Evolutionary conservation across 2,113 vertebrate genomes (phyloP).

Genomic region (Mungos mungo): DNA sequence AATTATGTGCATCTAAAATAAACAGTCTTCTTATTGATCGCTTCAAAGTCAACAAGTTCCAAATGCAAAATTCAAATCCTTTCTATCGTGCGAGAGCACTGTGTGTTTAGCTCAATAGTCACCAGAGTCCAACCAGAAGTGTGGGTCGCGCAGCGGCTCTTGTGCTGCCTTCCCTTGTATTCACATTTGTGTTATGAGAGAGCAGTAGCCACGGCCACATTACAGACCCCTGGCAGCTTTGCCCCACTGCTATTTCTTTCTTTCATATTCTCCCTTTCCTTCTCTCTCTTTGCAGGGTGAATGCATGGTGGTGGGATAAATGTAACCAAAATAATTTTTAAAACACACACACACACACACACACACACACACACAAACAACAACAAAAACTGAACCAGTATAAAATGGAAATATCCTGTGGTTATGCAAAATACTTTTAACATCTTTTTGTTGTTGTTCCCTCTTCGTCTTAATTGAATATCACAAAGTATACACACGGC

Average conservation of each 20-base stretch:
- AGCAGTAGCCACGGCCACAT: slow-evolving; percentile 75
- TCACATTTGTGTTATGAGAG: slow-evolving; percentile 82
- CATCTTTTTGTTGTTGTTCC: slow-evolving; percentile 72
- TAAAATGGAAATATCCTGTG: slow-evolving; percentile 79
- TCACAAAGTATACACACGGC: slow-evolving; percentile 72
- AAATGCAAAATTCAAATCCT: slow-evolving; percentile 86
- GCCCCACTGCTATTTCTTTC: slow-evolving; percentile 71
- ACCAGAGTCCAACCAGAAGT: slow-evolving; percentile 81
- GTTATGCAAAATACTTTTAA: slow-evolving; percentile 78
- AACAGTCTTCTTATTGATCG: slow-evolving; percentile 88
- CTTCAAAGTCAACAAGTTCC: slow-evolving; percentile 90
- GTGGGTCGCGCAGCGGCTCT: slow-evolving; percentile 69
- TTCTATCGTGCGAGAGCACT: slow-evolving; percentile 76
- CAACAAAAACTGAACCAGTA: slow-evolving; percentile 42
- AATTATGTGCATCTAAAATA: slow-evolving; percentile 92
- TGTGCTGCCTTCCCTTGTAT: slow-evolving; percentile 76
- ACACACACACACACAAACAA: not conserved
- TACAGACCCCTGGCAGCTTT: slow-evolving; percentile 73
- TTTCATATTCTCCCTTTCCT: slow-evolving; percentile 66
- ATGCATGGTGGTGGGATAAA: not conserved
- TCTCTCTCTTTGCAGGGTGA: slow-evolving; percentile 61
- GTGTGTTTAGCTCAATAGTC: slow-evolving; percentile 81
- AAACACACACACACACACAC: too few species aligned
- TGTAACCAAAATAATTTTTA: not conserved
- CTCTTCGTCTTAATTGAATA: slow-evolving; percentile 81